These are phyloP conservation scores for Lomographa bimaculata DNA, from an alignment of 2,888 invertebrate species.

Conservation along the genomic window DNA sequence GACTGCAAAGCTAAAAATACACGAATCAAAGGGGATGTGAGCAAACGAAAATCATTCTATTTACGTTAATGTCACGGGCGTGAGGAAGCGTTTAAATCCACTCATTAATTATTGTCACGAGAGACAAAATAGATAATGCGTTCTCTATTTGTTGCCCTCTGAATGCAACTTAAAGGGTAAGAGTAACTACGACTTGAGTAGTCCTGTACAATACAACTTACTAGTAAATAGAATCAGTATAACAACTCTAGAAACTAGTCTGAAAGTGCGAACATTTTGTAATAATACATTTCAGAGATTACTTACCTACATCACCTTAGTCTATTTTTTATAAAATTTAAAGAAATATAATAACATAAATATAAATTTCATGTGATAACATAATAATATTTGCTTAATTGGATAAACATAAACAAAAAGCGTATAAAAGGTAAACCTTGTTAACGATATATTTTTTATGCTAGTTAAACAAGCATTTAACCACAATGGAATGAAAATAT, in stretches of 20 bases:
- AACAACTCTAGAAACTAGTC: not conserved
- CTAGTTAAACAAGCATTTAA: too few relatives aligned
- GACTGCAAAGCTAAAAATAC: slow-evolving; percentile 77
- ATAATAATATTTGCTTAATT: too few relatives aligned
- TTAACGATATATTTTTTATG: too few relatives aligned
- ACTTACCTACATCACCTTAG: too few relatives aligned
- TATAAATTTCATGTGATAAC: too few relatives aligned
- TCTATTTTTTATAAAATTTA: too few relatives aligned
- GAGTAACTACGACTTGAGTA: slow-evolving; percentile 60
- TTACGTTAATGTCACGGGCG: slow-evolving; percentile 83
- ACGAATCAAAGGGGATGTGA: slow-evolving; percentile 78
- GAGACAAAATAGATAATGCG: slow-evolving; percentile 82
- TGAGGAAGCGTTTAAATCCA: slow-evolving; percentile 84
- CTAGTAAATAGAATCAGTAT: slow-evolving; percentile 56
- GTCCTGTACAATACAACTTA: slow-evolving; percentile 47
- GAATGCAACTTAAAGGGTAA: slow-evolving; percentile 40
- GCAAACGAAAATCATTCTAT: slow-evolving; percentile 78
- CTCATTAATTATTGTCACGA: slow-evolving; percentile 83
- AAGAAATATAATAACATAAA: too few relatives aligned
- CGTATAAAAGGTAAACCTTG: too few relatives aligned
- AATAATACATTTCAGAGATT: too few relatives aligned
- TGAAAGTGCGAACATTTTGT: too few relatives aligned
- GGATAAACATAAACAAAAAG: too few relatives aligned
- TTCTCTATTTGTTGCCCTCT: slow-evolving; percentile 77
- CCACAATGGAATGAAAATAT: too few relatives aligned